These are phyloP conservation scores for Chionomys nivalis DNA, from an alignment of 2,113 vertebrate species.

Conservation along the genomic window DNA sequence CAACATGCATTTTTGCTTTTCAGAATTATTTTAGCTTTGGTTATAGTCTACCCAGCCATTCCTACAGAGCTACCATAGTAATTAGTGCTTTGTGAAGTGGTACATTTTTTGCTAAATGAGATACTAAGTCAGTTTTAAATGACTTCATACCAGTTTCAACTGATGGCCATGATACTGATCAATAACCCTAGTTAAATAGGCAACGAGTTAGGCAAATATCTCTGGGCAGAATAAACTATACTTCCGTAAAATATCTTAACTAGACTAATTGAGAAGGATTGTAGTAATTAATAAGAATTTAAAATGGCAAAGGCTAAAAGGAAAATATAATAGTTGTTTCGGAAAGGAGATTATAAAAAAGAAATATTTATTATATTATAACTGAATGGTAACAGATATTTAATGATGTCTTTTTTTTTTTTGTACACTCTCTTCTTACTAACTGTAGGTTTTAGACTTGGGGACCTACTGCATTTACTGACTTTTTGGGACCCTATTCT, in stretches of 20 bases:
- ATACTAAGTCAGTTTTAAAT: slow-evolving; percentile 65
- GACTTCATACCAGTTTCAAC: background rate
- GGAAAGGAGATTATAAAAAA: background rate
- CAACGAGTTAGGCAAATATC: slow-evolving; percentile 59
- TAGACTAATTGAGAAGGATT: background rate
- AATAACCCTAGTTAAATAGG: slow-evolving; percentile 58
- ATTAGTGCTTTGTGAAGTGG: slow-evolving; percentile 73
- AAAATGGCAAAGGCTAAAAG: background rate
- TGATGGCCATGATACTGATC: slow-evolving; percentile 61
- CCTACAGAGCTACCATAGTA: slow-evolving; percentile 54
- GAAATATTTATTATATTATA: background rate
- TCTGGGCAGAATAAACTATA: slow-evolving; percentile 35
- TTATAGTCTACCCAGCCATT: slow-evolving; percentile 1
- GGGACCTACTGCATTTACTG: no score
- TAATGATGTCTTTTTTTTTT: background rate
- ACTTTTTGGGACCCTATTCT: no score
- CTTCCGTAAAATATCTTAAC: slow-evolving; percentile 56
- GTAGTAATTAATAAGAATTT: slow-evolving; percentile 37
- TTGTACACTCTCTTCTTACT: background rate
- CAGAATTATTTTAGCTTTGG: slow-evolving; percentile 38
- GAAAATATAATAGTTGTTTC: background rate
- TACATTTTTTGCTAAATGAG: slow-evolving; percentile 71
- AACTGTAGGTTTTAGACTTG: background rate
- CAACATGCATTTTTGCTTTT: slow-evolving; percentile 41
- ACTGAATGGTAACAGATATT: no score